Evolutionary conservation across 2,113 vertebrate genomes (phyloP).

Genomic region (Oncorhynchus keta): DNA sequence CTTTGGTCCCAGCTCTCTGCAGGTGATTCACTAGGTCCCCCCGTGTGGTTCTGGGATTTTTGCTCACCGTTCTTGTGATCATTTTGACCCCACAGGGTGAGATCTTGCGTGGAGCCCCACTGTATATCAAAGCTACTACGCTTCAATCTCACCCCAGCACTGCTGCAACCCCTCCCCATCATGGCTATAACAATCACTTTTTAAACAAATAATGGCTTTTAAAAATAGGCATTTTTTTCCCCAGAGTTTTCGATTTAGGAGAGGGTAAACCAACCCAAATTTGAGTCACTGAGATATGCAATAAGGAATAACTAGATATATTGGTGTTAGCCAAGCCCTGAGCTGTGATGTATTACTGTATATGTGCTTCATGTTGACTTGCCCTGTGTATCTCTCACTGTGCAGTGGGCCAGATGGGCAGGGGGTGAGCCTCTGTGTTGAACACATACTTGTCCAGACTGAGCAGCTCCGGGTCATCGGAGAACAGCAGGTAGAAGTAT

Average conservation of each 20-base stretch:
- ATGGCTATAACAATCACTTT: slow-evolving; percentile 18
- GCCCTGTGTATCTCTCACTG: slow-evolving; percentile 34
- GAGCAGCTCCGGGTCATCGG: slow-evolving; percentile 79
- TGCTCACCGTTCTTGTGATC: no score
- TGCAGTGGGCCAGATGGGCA: slow-evolving; percentile 84
- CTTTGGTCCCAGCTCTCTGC: no score
- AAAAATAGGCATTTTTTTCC: not conserved
- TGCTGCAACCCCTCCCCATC: not conserved
- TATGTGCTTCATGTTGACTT: not conserved
- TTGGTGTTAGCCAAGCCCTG: slow-evolving; percentile 58
- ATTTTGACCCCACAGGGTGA: no score
- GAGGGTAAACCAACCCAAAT: not conserved
- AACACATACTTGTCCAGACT: slow-evolving; percentile 87
- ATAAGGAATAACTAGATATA: slow-evolving; percentile 14
- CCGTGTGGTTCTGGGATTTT: no score
- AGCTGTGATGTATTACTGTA: slow-evolving; percentile 35
- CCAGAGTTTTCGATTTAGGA: slow-evolving; percentile 10
- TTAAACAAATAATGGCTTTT: slow-evolving; percentile 5
- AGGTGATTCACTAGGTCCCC: no score
- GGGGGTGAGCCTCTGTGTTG: slow-evolving; percentile 92
- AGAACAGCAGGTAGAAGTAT: slow-evolving; percentile 92
- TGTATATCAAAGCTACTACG: not conserved
- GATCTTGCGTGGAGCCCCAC: no score
- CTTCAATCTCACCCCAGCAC: not conserved
- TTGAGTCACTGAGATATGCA: slow-evolving; percentile 24